Evolutionary conservation across 2,888 invertebrate species (phyloP).

Genomic region (Hofmannophila pseudospretella): DNA sequence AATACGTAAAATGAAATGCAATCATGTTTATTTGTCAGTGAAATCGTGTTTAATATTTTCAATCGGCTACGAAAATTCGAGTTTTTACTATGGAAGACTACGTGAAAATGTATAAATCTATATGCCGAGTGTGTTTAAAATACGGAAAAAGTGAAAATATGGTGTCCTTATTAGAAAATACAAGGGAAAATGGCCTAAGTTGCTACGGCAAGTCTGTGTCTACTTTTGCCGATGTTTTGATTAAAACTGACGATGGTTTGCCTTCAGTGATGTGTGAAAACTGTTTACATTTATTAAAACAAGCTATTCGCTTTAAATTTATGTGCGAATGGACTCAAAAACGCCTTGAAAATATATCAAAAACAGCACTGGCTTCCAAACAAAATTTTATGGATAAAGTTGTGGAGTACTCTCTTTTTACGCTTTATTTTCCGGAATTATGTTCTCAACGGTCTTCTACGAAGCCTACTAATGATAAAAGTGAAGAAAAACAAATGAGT

Average conservation of each 20-base stretch:
- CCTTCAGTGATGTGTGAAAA: constrained; percentile 48
- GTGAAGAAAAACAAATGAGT: neutral
- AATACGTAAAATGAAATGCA: too few species aligned
- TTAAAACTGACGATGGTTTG: constrained; percentile 36
- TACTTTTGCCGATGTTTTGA: constrained; percentile 38
- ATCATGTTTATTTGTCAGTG: too few species aligned
- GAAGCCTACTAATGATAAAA: neutral
- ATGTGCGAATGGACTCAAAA: constrained; percentile 48
- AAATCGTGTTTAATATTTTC: too few species aligned
- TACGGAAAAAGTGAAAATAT: constrained; percentile 32
- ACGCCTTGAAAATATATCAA: constrained; percentile 25
- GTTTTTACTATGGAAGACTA: constrained; percentile 30
- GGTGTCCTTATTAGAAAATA: constrained; percentile 42
- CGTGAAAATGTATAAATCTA: constrained; percentile 37
- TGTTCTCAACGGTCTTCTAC: neutral
- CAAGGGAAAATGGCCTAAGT: constrained; percentile 35
- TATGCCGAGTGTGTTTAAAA: constrained; percentile 56
- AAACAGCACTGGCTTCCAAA: constrained; percentile 11
- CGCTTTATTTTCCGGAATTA: constrained; percentile 17
- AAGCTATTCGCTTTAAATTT: constrained; percentile 48
- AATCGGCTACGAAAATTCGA: too few species aligned
- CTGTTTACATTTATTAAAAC: constrained; percentile 45
- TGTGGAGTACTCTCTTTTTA: constrained; percentile 37
- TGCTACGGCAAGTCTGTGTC: constrained; percentile 43
- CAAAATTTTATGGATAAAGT: constrained; percentile 28